Base-by-base conservation (phyloP, 2,888 invertebrate genomes). In the Drosophila recens region DNA sequence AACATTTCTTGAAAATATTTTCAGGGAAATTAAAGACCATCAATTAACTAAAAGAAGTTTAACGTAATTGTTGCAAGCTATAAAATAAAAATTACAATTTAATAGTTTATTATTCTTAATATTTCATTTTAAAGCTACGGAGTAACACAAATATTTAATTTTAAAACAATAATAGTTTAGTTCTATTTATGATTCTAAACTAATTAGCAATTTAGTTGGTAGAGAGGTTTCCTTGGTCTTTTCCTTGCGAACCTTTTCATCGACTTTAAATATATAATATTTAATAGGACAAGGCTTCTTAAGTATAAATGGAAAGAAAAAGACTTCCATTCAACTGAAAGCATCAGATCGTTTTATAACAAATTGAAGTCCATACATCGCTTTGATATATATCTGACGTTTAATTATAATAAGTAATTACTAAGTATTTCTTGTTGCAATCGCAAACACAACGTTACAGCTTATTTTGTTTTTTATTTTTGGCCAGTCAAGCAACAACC, bases 371-470 rank as follows among this genome's bases (percentile, higher is more conserved):
- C 46, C 3, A 38, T 58, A 9, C 15, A 49, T 40, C 34, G 17
- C 40, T 34, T 23, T 46, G 46, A 38, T 63, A 48, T 48, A 4
- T n/a, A 45, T 53, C 54, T 36, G 36, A 15, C 42, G 34, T 45
- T 62, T 62, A 62, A 62, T 45, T 62, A 53, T 51, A 62, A 36
- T 52, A 36, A 45, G 43, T 23, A 65, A 38, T 65, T 58, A n/a
- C 51, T 43, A 45, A 65, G 49, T 42, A 30, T 30, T 15, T 27
- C 17, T 36, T 70, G 64, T 17, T 79, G 65, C 75, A 69, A 75
- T 69, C 68, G 38, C 20, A 20, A 20, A 20, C 20, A 20, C 20
- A 20, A 20, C 36, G 13, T 52, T 63, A 40, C 27, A 27, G 30
- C 5, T 33, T 9, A 48, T 34, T 64, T 43, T 9, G 20, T 23